A percentile compares a stretch with the other conserved stretches of the same genome.
Evolutionary conservation across 2,113 vertebrate species (phyloP).

Genomic region (Atlantisia rogersi): DNA sequence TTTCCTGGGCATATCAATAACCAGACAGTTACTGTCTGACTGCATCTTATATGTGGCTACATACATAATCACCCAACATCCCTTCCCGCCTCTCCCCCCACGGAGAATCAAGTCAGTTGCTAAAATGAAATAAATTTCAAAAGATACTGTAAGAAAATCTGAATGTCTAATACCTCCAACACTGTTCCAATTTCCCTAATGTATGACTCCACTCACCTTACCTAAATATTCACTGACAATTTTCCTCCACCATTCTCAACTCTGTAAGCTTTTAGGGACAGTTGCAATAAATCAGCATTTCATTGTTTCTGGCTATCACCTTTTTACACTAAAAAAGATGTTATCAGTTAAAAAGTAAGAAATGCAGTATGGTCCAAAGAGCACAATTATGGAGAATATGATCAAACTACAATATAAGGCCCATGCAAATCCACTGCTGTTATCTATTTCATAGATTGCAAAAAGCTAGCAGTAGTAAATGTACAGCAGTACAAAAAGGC

Average conservation of each 20-base stretch:
- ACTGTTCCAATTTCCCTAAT: conserved; percentile 59
- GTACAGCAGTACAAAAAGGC: background rate
- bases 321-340: conserved; percentile 52
- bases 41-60: background rate
- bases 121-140: conserved; percentile 40
- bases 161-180: conserved; percentile 29
- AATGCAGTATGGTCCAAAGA: background rate
- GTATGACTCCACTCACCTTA: conserved; percentile 38
- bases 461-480: conserved; percentile 8
- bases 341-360: conserved; percentile 65
- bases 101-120: background rate
- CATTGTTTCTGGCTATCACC: conserved; percentile 61
- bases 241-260: conserved; percentile 41
- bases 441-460: conserved; percentile 54
- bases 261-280: conserved; percentile 65
- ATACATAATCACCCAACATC: background rate
- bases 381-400: conserved; percentile 23
- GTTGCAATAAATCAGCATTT: conserved; percentile 66
- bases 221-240: conserved; percentile 30
- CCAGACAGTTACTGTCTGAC: background rate
- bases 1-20: background rate
- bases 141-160: conserved; percentile 16
- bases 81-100: no score
- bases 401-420: conserved; percentile 44
- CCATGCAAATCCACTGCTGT: conserved; percentile 64